Evolutionary conservation across 2,888 invertebrate genomes (phyloP).

Genomic region (Volucella zonaria): DNA sequence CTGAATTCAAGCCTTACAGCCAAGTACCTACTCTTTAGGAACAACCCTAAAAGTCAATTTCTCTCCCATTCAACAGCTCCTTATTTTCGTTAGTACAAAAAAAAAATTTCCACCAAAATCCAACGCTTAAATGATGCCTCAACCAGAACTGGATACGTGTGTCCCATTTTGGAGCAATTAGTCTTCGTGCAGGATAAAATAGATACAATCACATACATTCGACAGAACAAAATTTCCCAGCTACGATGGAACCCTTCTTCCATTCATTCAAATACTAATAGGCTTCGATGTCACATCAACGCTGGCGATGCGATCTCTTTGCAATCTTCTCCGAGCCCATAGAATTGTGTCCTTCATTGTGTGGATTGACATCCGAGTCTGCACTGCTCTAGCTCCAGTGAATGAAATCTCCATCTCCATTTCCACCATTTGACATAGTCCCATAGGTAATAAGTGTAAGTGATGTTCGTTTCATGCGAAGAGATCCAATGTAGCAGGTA

Average conservation of each 20-base stretch:
- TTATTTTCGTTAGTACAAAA: neutral
- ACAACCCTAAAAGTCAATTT: neutral
- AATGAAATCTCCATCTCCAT: constrained; percentile 24
- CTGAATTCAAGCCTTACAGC: constrained; percentile 6
- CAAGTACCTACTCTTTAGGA: constrained; percentile 14
- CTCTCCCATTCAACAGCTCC: neutral
- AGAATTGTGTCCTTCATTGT: constrained; percentile 52
- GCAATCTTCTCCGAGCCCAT: constrained; percentile 2
- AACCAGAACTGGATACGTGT: constrained; percentile 53
- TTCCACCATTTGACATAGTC: constrained; percentile 57
- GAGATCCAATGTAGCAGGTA: constrained; percentile 61
- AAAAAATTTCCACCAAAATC: constrained; percentile 15
- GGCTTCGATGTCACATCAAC: constrained; percentile 62
- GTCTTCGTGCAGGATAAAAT: constrained; percentile 24
- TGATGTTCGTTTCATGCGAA: constrained; percentile 72
- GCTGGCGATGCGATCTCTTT: constrained; percentile 53
- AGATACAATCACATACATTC: constrained; percentile 10
- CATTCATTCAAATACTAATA: constrained; percentile 65
- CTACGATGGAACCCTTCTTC: constrained; percentile 32
- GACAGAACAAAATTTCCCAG: constrained; percentile 48
- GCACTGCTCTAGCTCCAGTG: constrained; percentile 7
- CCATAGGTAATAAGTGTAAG: constrained; percentile 73
- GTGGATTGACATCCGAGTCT: constrained; percentile 45
- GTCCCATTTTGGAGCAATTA: constrained; percentile 59
- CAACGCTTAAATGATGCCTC: constrained; percentile 52